Percentiles rank a stretch among this genome's conserved stretches.
Evolutionary conservation across 2,113 vertebrate genomes (phyloP).

Genomic region (Blennius ocellaris): DNA sequence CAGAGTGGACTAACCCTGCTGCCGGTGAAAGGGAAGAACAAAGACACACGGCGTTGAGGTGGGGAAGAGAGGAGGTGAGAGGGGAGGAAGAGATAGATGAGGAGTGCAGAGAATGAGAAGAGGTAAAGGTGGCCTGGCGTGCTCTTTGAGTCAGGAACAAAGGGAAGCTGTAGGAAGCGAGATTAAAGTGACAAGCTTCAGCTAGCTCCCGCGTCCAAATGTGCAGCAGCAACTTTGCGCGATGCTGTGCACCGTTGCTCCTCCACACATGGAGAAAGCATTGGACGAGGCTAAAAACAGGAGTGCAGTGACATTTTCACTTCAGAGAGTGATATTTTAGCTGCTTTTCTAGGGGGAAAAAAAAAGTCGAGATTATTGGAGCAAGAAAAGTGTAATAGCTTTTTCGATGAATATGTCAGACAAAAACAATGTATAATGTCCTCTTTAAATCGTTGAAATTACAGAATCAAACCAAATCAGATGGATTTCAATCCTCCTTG

Average conservation of each 20-base stretch:
- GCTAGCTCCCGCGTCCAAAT: slow-evolving; percentile 3
- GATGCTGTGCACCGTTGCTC: background rate
- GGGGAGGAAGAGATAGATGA: slow-evolving; percentile 34
- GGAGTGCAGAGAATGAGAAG: slow-evolving; percentile 37
- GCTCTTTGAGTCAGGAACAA: slow-evolving; percentile 37
- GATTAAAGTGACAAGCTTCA: slow-evolving; percentile 19
- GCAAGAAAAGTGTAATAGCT: too few species aligned
- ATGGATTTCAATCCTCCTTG: too few species aligned
- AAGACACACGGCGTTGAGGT: slow-evolving; percentile 35
- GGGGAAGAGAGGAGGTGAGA: slow-evolving; percentile 47
- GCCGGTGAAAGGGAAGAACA: slow-evolving; percentile 51
- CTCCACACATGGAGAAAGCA: background rate
- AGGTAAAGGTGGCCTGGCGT: slow-evolving; percentile 37
- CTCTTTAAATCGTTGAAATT: too few species aligned
- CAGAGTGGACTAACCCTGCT: slow-evolving; percentile 55
- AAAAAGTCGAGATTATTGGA: too few species aligned
- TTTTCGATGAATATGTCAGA: too few species aligned
- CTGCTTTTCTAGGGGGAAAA: too few species aligned
- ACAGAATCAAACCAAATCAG: too few species aligned
- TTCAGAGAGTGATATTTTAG: too few species aligned
- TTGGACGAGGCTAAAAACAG: too few species aligned
- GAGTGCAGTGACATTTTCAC: too few species aligned
- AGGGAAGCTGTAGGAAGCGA: slow-evolving; percentile 33
- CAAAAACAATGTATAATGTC: too few species aligned
- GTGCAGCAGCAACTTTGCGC: background rate